These are phyloP conservation scores for Virgularia gustaviana DNA, from an alignment of 92 coral and sea anemone genomes.

Conservation along the genomic window DNA sequence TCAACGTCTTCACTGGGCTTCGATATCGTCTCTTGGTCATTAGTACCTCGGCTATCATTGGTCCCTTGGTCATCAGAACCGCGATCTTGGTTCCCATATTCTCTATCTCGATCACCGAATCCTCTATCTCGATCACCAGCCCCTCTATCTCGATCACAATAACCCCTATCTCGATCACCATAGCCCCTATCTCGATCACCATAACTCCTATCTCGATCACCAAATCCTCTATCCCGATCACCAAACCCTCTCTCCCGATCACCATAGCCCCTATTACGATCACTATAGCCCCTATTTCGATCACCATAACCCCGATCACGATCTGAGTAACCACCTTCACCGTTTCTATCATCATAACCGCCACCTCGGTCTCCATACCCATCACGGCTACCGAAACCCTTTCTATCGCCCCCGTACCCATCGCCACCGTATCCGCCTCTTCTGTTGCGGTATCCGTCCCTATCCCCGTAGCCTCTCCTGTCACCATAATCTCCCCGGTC, in stretches of 20 bases:
- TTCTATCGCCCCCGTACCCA: slow-evolving; percentile 39
- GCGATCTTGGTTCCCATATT: slow-evolving; percentile 59
- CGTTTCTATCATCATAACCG: slow-evolving; percentile 1
- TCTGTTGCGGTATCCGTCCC: slow-evolving; percentile 50
- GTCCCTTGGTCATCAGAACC: slow-evolving; percentile 42
- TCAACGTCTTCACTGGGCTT: too few species aligned
- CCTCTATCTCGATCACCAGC: slow-evolving; percentile 60
- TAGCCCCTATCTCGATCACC: slow-evolving; percentile 56
- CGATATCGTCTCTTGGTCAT: too few species aligned
- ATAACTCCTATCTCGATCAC: slow-evolving; percentile 56
- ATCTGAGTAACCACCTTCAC: slow-evolving; percentile 46
- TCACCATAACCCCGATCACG: slow-evolving; percentile 26
- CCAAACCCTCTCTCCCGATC: slow-evolving; percentile 38
- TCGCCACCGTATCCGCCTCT: slow-evolving; percentile 39
- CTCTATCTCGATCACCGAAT: slow-evolving; percentile 43
- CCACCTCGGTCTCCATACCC: slow-evolving; percentile 27
- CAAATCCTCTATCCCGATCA: slow-evolving; percentile 56
- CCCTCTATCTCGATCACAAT: slow-evolving; percentile 51
- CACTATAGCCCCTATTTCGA: slow-evolving; percentile 32
- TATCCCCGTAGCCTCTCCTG: slow-evolving; percentile 32
- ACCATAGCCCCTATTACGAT: slow-evolving; percentile 31
- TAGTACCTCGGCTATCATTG: too few species aligned
- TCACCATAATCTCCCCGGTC: slow-evolving; percentile 7
- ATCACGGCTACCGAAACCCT: slow-evolving; percentile 46
- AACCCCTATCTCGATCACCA: slow-evolving; percentile 46